phyloP scores from a whole-genome alignment of 2,888 invertebrate genomes.

The Blomia tropicalis region DNA sequence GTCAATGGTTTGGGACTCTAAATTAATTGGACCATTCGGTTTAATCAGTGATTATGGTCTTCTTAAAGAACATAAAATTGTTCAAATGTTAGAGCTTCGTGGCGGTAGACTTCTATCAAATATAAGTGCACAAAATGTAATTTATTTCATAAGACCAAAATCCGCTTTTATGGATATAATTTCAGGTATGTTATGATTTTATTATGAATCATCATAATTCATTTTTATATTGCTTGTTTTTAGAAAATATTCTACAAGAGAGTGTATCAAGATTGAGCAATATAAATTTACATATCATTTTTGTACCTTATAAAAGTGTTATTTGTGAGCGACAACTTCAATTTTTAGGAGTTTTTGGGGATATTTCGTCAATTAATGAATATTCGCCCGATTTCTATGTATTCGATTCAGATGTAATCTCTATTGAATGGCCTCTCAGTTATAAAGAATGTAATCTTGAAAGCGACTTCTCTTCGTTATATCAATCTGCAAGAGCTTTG shows the following conservation, averaged over 20 bases:
- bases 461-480: slow-evolving; percentile 71
- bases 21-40: slow-evolving; percentile 66
- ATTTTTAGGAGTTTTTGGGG: slow-evolving; percentile 52
- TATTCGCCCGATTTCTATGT: slow-evolving; percentile 75
- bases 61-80: slow-evolving; percentile 57
- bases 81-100: slow-evolving; percentile 61
- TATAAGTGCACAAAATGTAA: slow-evolving; percentile 59
- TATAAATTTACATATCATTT: slow-evolving; percentile 69
- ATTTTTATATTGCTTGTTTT: background rate
- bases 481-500: slow-evolving; percentile 69
- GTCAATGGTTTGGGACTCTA: slow-evolving; percentile 64
- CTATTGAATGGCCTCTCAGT: slow-evolving; percentile 68
- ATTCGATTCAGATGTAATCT: slow-evolving; percentile 75
- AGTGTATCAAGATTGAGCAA: slow-evolving; percentile 33
- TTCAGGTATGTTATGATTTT: slow-evolving; percentile 46
- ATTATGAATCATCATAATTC: background rate
- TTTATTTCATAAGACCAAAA: slow-evolving; percentile 71
- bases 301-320: slow-evolving; percentile 69
- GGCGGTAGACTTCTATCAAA: slow-evolving; percentile 52
- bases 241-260: background rate
- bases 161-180: slow-evolving; percentile 65
- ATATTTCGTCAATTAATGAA: slow-evolving; percentile 60
- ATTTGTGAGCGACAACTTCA: slow-evolving; percentile 68
- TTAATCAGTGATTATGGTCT: slow-evolving; percentile 60
- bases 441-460: slow-evolving; percentile 61